Conservation (phyloP, 1,140 invertebrate species). For the Drosophila pectinifera region DNA sequence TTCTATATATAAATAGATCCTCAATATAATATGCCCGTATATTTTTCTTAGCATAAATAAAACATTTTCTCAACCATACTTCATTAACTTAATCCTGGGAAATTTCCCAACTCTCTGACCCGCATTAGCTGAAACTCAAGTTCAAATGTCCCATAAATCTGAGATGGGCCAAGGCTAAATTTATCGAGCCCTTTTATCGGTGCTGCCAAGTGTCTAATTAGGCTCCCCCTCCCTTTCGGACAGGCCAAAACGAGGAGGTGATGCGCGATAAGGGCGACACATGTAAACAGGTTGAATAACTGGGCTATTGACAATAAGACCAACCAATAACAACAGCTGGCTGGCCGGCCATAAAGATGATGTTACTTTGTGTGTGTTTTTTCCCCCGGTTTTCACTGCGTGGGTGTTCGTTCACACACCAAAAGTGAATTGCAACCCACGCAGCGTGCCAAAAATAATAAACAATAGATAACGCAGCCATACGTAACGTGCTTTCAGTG, state of each 20-base stretch:
- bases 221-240: slow-evolving; percentile 31
- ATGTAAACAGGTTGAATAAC: slow-evolving; percentile 53
- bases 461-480: slow-evolving; percentile 12
- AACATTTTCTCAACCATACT: background rate
- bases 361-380: slow-evolving; percentile 9
- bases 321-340: slow-evolving; percentile 39
- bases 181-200: slow-evolving; percentile 65
- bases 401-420: slow-evolving; percentile 17
- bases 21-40: background rate
- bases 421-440: slow-evolving; percentile 32
- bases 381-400: background rate
- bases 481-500: background rate
- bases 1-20: background rate
- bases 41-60: background rate
- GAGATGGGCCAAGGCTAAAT: slow-evolving; percentile 41
- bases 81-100: slow-evolving; percentile 3
- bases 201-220: slow-evolving; percentile 60
- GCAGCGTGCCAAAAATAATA: slow-evolving; percentile 33
- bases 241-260: slow-evolving; percentile 14
- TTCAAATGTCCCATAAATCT: slow-evolving; percentile 71
- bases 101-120: slow-evolving; percentile 21
- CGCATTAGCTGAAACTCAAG: slow-evolving; percentile 52
- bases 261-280: slow-evolving; percentile 47
- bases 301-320: slow-evolving; percentile 21
- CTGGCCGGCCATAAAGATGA: slow-evolving; percentile 22